Conservation (phyloP, 2,113 vertebrate species). For the Neomonachus schauinslandi region DNA sequence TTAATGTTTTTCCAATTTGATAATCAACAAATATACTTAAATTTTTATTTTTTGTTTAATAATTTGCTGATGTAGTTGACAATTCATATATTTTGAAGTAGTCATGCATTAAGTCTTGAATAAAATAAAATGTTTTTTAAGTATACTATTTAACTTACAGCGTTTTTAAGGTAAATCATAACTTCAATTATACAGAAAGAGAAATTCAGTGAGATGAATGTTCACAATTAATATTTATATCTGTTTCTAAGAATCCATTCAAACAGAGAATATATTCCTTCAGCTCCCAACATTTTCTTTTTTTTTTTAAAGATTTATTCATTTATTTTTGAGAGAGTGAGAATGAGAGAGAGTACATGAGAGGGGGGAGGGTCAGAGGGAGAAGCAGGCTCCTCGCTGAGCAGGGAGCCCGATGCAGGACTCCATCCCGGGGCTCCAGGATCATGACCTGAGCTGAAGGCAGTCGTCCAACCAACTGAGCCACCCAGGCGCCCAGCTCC, state of each 20-base stretch:
- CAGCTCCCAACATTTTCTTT: not conserved
- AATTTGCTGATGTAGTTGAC: not conserved
- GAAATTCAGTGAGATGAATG: not conserved
- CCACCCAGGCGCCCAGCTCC: not conserved
- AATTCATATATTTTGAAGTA: not conserved
- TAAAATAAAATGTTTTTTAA: not conserved
- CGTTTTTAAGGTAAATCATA: not conserved
- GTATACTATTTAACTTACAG: not conserved
- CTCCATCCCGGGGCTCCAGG: no score
- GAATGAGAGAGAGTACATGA: no score
- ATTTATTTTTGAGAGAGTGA: no score
- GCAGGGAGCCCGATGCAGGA: no score
- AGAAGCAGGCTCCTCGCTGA: no score
- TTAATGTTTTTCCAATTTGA: not conserved
- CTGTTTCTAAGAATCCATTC: not conserved
- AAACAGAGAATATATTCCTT: not conserved
- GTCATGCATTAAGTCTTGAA: not conserved
- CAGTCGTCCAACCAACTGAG: no score
- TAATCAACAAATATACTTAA: not conserved
- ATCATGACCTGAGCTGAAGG: no score
- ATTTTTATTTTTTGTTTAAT: not conserved
- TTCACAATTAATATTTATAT: not conserved
- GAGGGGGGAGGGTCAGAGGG: no score
- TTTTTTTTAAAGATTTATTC: no score
- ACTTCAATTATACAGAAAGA: not conserved